Base-by-base conservation (phyloP, 2,888 invertebrate species). In the Sarcophaga rosellei region DNA sequence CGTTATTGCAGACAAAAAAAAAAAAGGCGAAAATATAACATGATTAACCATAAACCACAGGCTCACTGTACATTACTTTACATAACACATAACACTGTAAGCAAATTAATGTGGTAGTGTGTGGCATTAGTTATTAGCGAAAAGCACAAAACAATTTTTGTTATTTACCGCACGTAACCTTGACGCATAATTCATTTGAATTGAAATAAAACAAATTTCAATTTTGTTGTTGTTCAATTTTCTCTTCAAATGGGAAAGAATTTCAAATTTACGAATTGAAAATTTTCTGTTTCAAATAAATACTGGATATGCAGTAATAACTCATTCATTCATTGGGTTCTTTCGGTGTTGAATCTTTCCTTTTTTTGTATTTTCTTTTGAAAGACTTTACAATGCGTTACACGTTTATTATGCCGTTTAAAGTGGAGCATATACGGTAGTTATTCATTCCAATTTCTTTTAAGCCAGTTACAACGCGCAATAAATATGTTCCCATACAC, bases 91-190 rank as follows among this genome's bases (percentile, higher is more conserved):
- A 25, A 0, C 8, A 35, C 8, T 35, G 35, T 35, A 10, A 35
- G 35, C 35, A 35, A 35, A 35, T 35, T 35, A 2, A 35, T 6
- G 35, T 35, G 35, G 35, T 35, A 35, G 35, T 35, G 8, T 35
- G 35, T 35, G 35, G 35, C 10, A 35, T 35, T 35, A 35, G 35
- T 35, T 35, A 35, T 35, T 35, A 35, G 35, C 35, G 35, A 35
- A 35, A 35, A 35, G 35, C 35, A 35, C 35, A 35, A 35, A 35
- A 35, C 35, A 35, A 10, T 35, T 10, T 57, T 78, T 78, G 78
- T 70, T 70, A 78, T 78, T 78, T 78, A 70, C 78, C 61, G 78
- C 78, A 78, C 78, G 78, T 78, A 70, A 78, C 78, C 78, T 78
- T 78, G 78, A 68, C 69, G 68, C 47, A 73, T 44, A 35, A 35